Evolutionary conservation across 1,140 invertebrate species (phyloP).

Genomic region (Lepidurus apus): DNA sequence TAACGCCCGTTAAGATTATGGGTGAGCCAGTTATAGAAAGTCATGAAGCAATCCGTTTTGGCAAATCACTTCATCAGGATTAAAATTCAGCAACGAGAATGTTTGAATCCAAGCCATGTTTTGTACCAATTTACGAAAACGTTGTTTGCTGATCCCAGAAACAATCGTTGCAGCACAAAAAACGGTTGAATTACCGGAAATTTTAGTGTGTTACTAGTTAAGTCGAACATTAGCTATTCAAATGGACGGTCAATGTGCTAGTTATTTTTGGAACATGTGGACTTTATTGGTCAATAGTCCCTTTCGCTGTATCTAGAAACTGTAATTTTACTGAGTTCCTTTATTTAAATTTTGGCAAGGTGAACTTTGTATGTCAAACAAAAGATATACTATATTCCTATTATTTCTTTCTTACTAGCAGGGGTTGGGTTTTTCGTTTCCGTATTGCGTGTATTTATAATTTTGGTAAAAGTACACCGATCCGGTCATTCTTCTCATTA

Average conservation of each 20-base stretch:
- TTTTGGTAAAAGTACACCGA: too few species aligned
- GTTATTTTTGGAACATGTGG: background rate
- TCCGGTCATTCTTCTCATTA: too few species aligned
- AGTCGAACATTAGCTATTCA: background rate
- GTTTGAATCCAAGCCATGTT: background rate
- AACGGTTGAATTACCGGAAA: background rate
- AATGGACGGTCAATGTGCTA: background rate
- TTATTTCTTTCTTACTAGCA: too few species aligned
- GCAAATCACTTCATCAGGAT: constrained; percentile 4
- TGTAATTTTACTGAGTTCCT: too few species aligned
- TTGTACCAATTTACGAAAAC: too few species aligned
- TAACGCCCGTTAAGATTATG: constrained; percentile 4
- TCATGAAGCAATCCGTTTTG: background rate
- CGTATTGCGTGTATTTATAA: too few species aligned
- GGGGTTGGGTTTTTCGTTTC: too few species aligned
- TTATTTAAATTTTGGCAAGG: too few species aligned
- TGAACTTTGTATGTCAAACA: too few species aligned
- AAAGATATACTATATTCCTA: too few species aligned
- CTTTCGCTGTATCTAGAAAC: too few species aligned
- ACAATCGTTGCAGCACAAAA: constrained; percentile 4
- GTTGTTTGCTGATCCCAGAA: background rate
- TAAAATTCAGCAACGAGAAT: background rate
- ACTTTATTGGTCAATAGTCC: background rate
- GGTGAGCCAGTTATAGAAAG: background rate
- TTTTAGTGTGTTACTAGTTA: background rate